Base-by-base conservation (phyloP, 1,140 invertebrate species). In the Planococcus citri region DNA sequence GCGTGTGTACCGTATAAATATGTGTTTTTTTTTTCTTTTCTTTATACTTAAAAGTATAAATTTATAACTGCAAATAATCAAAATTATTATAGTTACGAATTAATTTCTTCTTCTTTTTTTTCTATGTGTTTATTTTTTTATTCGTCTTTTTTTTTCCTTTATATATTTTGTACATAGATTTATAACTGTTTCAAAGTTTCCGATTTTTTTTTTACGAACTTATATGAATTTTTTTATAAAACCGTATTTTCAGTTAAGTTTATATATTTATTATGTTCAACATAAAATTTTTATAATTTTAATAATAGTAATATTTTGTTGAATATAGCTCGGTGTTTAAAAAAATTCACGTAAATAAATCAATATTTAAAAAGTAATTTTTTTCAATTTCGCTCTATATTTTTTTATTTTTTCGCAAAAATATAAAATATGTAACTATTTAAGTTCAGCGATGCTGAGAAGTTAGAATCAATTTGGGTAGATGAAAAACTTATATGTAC, bases 1-100 rank as follows among this genome's bases (percentile, higher is more conserved):
- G 60, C 60, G 60, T 64, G 17, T 22, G 22, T 24, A 25, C 21
- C 25, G 25, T 64, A 17, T 8, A 58, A 8, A 20, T n/a, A 58
- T n/a, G n/a, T n/a, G n/a, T n/a, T n/a, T n/a, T n/a, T n/a, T n/a
- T n/a, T n/a, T n/a, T n/a, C n/a, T n/a, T 20, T 58, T 25, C 4
- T 24, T 64, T 64, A 25, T 64, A 14, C 22, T 64, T 58, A 10
- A 25, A 64, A 27, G 21, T 64, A 64, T 64, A 64, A 10, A 64
- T 6, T n/a, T n/a, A 64, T 24, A 10, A 17, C 22, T 20, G 60
- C 21, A 64, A 64, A 64, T 64, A 64, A 64, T 64, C 60, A 64
- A 64, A 64, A 64, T 64, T 64, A 64, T 27, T 25, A 9, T 64
- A 64, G 60, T 64, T 64, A 27, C 60, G 60, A 17, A 25, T 64